A percentile compares a stretch with the other conserved stretches of the same genome.
Evolutionary conservation across 2,888 invertebrate species (phyloP).

Genomic region (Sarcophaga carnaria): DNA sequence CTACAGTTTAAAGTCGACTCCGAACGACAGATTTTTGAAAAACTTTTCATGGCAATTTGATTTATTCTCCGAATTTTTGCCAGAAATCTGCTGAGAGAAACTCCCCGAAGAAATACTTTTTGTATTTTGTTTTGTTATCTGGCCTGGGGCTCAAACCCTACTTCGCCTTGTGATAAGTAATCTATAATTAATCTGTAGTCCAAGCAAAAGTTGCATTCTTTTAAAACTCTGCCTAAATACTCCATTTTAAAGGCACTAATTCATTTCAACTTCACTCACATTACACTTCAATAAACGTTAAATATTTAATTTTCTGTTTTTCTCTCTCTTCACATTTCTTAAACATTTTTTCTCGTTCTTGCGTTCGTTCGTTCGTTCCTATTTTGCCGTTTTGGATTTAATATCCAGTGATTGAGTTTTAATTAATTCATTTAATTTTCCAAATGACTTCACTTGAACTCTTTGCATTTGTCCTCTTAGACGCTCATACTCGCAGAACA

Average conservation of each 20-base stretch:
- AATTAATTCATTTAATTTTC: slow-evolving; percentile 83
- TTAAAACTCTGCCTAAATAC: slow-evolving; percentile 3
- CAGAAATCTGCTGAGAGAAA: too few relatives aligned
- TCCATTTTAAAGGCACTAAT: slow-evolving; percentile 26
- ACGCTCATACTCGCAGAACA: slow-evolving; percentile 42
- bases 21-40: too few relatives aligned
- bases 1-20: too few relatives aligned
- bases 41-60: too few relatives aligned
- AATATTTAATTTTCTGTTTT: slow-evolving; percentile 48
- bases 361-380: not conserved
- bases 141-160: too few relatives aligned
- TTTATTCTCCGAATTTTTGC: too few relatives aligned
- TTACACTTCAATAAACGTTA: slow-evolving; percentile 62
- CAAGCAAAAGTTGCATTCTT: not conserved
- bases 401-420: slow-evolving; percentile 82
- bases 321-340: too few relatives aligned
- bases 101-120: too few relatives aligned
- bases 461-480: slow-evolving; percentile 57
- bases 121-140: too few relatives aligned
- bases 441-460: slow-evolving; percentile 79
- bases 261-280: slow-evolving; percentile 47
- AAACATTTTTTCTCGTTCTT: not conserved
- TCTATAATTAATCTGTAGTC: too few relatives aligned
- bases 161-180: too few relatives aligned
- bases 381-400: slow-evolving; percentile 76